Evolutionary conservation across 1,140 invertebrate genomes (phyloP), one percentile per base, ranked within the genome.

Genomic region (Neomicropteryx cornuta): DNA sequence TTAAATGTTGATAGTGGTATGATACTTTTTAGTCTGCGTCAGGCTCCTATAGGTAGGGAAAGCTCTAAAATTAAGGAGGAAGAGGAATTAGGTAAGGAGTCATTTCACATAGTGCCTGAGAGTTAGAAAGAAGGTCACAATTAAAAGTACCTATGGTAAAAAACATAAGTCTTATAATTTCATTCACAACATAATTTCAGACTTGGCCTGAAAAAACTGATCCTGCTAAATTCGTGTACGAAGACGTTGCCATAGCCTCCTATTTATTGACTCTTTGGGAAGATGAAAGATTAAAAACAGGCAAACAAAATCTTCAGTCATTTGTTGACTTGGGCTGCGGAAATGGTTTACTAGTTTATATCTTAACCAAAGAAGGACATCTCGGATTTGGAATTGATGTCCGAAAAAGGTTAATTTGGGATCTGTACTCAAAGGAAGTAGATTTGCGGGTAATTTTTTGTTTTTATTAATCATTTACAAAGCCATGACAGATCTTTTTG

Each of bases 271-370:
- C 89, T 22, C 46, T 90, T 0, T 91, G 87, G 87, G 65, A 76
- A 32, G 49, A 68, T 24, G 67, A 71, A 33, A 59, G 66, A 47
- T 53, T 31, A 52, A 58, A 62, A 34, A 56, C 58, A 18, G 55
- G 56, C 27, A 54, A 55, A 14, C 16, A 48, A 17, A 43, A 57
- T 23, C 57, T 67, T 41, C 79, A 85, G 50, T 76, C 68, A 2
- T 97, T 97, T 73, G 75, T 94, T 1, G 94, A 98, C 66, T 66
- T 97, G 19, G 94, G 94, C 1, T 99, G 94, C 73, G 94, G 95
- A 0, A 98, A 98, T 72, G 95, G 96, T 16, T 67, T 99, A 10
- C 67, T 99, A 3, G 90, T 95, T 8, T 79, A 92, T 64, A 82
- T 97, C 41, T 67, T 97, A 6, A 76, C 73, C 22, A 72, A 73